Conservation (phyloP, 2,113 vertebrate genomes). For the Apaloderma vittatum region DNA sequence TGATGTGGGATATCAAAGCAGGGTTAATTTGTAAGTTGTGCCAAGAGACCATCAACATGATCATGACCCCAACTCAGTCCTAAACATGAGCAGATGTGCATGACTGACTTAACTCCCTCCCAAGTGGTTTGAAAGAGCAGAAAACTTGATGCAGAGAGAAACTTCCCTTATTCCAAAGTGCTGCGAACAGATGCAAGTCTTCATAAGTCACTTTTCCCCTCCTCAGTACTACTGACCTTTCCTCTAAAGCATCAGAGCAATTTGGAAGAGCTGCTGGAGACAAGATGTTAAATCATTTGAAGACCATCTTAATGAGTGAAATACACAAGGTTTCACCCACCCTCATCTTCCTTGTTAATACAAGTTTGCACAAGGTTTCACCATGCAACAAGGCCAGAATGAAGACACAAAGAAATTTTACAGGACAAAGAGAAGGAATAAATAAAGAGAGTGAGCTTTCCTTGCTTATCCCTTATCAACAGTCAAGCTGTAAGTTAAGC, state of each 20-base stretch:
- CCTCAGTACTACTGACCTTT: background rate
- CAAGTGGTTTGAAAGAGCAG: background rate
- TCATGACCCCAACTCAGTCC: background rate
- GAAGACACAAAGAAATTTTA: background rate
- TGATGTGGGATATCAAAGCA: background rate
- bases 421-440: slow-evolving; percentile 14
- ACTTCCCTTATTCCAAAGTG: background rate
- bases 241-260: background rate
- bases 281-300: background rate
- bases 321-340: background rate
- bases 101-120: background rate
- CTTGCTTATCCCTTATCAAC: background rate
- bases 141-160: background rate
- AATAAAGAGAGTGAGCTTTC: slow-evolving; percentile 49
- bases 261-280: background rate
- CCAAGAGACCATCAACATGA: background rate
- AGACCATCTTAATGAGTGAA: background rate
- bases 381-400: background rate
- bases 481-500: slow-evolving; percentile 31
- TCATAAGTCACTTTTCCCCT: background rate
- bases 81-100: background rate
- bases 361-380: background rate
- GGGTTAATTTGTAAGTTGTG: background rate
- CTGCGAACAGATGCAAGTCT: background rate
- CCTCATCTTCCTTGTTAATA: background rate